A percentile compares a stretch with the other conserved stretches of the same genome.
phyloP scores from a whole-genome alignment of 1,140 invertebrate species.

The Drosophila simulans region DNA sequence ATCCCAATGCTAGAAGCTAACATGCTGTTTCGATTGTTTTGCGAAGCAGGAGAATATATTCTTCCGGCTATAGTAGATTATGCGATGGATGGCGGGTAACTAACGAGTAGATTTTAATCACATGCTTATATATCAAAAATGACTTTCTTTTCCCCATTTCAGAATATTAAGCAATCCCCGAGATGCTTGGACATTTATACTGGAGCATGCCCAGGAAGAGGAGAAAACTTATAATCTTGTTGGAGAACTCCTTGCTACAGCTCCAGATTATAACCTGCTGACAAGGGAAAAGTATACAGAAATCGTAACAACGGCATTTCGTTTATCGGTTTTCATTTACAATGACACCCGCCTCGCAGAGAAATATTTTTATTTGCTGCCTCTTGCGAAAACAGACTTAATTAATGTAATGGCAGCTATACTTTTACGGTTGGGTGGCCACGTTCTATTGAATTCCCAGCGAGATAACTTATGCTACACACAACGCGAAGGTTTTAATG shows the following conservation, averaged over 20 bases:
- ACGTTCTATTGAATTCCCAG: slow-evolving; percentile 33
- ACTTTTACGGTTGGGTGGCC: slow-evolving; percentile 41
- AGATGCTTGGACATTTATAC: slow-evolving; percentile 41
- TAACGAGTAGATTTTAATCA: not conserved
- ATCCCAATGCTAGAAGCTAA: slow-evolving; percentile 50
- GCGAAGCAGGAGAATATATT: slow-evolving; percentile 34
- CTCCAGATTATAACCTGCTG: slow-evolving; percentile 26
- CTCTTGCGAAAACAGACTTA: slow-evolving; percentile 25
- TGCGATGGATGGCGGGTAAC: slow-evolving; percentile 28
- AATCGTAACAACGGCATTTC: slow-evolving; percentile 37
- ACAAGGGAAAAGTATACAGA: slow-evolving; percentile 25
- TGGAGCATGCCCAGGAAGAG: slow-evolving; percentile 13
- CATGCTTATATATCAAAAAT: not conserved
- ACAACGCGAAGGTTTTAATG: too few relatives aligned
- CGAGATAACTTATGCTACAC: slow-evolving; percentile 14
- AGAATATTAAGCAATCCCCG: slow-evolving; percentile 30
- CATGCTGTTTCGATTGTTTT: slow-evolving; percentile 39
- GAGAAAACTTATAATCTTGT: slow-evolving; percentile 11
- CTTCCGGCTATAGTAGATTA: slow-evolving; percentile 12
- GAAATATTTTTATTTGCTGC: slow-evolving; percentile 21
- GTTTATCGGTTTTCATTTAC: slow-evolving; percentile 51
- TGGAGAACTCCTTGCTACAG: slow-evolving; percentile 25
- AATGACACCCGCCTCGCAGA: slow-evolving; percentile 34
- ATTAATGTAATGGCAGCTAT: slow-evolving; percentile 45
- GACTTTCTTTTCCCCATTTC: not conserved